phyloP scores from a whole-genome alignment of 2,797 vertebrate genomes.

The Helicolenus hilgendorfi region DNA sequence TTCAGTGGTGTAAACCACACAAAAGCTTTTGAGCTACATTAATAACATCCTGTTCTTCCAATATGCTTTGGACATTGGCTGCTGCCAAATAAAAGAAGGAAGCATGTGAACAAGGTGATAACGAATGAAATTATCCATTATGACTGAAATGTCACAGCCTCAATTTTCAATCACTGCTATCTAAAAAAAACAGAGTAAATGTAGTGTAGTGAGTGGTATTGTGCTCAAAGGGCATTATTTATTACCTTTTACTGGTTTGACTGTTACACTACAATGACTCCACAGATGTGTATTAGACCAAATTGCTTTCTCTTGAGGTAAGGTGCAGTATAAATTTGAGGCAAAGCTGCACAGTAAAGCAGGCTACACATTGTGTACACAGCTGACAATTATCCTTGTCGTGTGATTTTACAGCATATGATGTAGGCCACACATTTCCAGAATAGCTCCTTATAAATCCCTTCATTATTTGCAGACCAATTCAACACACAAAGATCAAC shows the following conservation, averaged over 20 bases:
- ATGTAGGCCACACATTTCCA: not conserved
- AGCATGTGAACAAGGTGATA: too few species aligned
- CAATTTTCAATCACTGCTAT: too few species aligned
- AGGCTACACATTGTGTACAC: not conserved
- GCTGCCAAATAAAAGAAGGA: too few species aligned
- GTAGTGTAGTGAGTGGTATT: not conserved
- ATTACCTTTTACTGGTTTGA: not conserved
- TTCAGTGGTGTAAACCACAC: too few species aligned
- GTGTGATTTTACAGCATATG: not conserved
- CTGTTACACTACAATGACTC: not conserved
- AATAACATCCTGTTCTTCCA: too few species aligned
- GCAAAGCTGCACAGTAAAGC: not conserved
- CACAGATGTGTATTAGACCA: not conserved
- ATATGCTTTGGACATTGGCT: too few species aligned
- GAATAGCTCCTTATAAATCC: not conserved
- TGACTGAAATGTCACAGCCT: too few species aligned
- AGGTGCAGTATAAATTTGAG: not conserved
- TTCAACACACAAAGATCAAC: not conserved
- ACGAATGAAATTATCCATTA: too few species aligned
- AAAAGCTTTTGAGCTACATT: too few species aligned
- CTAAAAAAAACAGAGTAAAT: too few species aligned
- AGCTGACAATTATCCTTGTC: not conserved
- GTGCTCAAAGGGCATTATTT: not conserved
- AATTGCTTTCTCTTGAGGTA: not conserved
- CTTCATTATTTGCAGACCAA: not conserved